phyloP scores from a whole-genome alignment of 1,140 invertebrate species.

The Episyrphus balteatus region DNA sequence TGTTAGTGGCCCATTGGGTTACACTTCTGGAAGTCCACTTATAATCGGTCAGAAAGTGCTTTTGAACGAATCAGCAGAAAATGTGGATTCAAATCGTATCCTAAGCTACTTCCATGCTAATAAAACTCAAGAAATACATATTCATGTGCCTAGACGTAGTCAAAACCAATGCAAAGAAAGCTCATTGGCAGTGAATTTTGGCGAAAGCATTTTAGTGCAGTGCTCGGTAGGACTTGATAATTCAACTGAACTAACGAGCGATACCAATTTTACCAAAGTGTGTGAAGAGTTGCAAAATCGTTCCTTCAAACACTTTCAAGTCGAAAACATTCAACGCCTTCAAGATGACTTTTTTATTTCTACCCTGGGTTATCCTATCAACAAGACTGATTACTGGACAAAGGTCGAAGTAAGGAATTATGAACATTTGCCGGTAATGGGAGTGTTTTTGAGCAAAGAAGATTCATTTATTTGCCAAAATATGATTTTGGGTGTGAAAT shows the following conservation, averaged over 20 bases:
- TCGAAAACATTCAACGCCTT: conserved; percentile 7
- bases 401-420: conserved; percentile 12
- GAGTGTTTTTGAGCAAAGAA: conserved; percentile 11
- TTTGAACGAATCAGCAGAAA: conserved; percentile 9
- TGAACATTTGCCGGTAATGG: conserved; percentile 10
- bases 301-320: conserved; percentile 18
- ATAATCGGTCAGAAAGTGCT: conserved; percentile 11
- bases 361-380: conserved; percentile 20
- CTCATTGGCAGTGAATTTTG: conserved; percentile 11
- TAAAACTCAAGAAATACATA: not conserved
- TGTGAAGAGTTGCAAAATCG: conserved; percentile 17
- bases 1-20: conserved; percentile 20
- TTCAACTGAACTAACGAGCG: not conserved
- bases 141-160: conserved; percentile 5
- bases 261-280: conserved; percentile 19
- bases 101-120: conserved; percentile 15
- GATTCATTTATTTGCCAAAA: conserved; percentile 24
- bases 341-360: conserved; percentile 16
- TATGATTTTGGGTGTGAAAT: conserved; percentile 22
- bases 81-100: not conserved
- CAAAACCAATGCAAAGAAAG: conserved; percentile 7
- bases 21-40: conserved; percentile 17
- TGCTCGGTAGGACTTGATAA: conserved; percentile 14
- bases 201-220: conserved; percentile 15
- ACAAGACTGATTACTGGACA: conserved; percentile 17